Evolutionary conservation across 2,797 vertebrate genomes (phyloP).

Genomic region (Falco columbarius): DNA sequence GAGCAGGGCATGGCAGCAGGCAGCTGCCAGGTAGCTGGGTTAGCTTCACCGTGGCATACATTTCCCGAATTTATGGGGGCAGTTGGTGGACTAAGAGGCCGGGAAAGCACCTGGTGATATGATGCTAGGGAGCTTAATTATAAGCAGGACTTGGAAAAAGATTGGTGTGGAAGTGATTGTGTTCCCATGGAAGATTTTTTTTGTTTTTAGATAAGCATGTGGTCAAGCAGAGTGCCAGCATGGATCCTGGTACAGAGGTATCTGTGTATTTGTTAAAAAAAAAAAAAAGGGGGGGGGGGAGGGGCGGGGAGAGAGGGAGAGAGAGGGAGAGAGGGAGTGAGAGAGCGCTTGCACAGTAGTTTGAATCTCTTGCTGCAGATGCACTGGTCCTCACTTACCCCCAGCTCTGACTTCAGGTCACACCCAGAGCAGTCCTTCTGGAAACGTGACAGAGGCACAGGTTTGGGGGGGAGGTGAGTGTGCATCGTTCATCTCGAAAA

Average conservation of each 20-base stretch:
- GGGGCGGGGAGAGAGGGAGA: no score
- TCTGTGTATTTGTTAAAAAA: neutral
- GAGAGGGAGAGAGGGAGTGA: no score
- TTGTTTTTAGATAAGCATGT: neutral
- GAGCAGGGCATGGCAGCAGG: neutral
- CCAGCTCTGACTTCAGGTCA: neutral
- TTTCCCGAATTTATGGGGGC: neutral
- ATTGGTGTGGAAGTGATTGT: neutral
- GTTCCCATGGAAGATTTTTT: neutral
- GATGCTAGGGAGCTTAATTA: neutral
- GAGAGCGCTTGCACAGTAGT: neutral
- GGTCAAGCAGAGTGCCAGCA: neutral
- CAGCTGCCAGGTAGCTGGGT: neutral
- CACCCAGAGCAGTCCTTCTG: neutral
- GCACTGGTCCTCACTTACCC: neutral
- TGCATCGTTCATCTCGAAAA: neutral
- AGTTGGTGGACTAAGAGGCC: neutral
- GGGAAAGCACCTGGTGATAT: neutral
- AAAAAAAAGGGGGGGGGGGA: neutral
- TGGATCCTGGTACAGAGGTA: neutral
- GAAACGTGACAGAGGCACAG: neutral
- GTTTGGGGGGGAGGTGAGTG: rapidly evolving
- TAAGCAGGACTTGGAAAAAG: neutral
- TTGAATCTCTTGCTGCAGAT: neutral
- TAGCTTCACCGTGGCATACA: rapidly evolving